Conservation (phyloP, 2,888 invertebrate species). For the Athetis lepigone region DNA sequence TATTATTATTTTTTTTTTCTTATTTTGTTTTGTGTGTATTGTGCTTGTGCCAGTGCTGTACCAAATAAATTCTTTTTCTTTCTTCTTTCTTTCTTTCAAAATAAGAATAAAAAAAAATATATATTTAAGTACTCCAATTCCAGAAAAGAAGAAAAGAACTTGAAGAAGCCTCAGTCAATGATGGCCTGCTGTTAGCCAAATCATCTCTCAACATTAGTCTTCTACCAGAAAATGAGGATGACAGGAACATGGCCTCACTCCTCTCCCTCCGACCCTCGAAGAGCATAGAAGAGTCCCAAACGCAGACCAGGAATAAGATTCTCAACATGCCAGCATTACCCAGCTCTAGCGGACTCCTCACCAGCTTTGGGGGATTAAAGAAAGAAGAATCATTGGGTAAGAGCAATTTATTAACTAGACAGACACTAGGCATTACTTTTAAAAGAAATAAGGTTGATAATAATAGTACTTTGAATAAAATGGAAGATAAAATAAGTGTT, state of each 20-base stretch:
- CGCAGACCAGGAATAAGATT: conserved; percentile 85
- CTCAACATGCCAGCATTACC: conserved; percentile 90
- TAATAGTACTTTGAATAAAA: conserved; percentile 21
- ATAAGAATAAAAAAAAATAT: no score
- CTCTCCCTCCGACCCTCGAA: conserved; percentile 92
- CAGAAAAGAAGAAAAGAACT: conserved; percentile 93
- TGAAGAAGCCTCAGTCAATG: conserved; percentile 92
- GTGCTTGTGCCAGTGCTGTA: no score
- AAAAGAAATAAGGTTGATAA: conserved; percentile 71
- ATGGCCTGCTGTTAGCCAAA: conserved; percentile 93
- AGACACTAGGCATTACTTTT: conserved; percentile 82
- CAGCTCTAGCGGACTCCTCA: conserved; percentile 86
- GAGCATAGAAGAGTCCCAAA: conserved; percentile 91
- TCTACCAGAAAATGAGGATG: conserved; percentile 95
- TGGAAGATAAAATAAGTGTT: conserved; percentile 15
- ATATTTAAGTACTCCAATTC: conserved; percentile 37
- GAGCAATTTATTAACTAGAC: conserved; percentile 75
- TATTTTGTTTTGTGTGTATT: no score
- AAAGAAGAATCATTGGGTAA: conserved; percentile 88
- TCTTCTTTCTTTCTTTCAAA: no score
- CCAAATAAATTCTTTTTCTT: no score
- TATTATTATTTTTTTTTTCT: no score
- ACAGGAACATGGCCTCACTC: conserved; percentile 94
- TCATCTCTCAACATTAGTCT: conserved; percentile 94
- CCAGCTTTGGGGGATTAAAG: conserved; percentile 90